These are phyloP conservation scores for Neolamprologus sp. DNA, from an alignment of 2,113 vertebrate species.

Conservation along the genomic window DNA sequence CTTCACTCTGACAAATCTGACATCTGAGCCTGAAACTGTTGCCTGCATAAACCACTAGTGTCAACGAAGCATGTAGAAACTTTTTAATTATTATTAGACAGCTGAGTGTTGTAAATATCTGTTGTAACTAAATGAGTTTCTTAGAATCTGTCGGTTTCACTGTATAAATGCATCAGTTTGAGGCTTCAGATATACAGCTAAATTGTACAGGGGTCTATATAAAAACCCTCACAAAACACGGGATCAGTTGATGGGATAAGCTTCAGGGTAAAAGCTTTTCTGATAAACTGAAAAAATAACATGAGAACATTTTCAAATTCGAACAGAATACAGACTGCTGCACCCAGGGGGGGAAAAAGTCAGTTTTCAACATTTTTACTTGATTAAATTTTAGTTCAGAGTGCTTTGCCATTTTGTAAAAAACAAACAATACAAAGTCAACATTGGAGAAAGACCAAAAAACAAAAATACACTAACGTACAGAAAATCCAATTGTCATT, in stretches of 20 bases:
- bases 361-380: not conserved
- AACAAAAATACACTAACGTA: not conserved
- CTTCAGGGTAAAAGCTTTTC: not conserved
- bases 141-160: not conserved
- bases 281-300: not conserved
- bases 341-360: not conserved
- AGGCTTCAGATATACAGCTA: not conserved
- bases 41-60: not conserved
- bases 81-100: not conserved
- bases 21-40: not conserved
- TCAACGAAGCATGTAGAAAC: not conserved
- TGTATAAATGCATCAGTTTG: not conserved
- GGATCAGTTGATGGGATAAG: not conserved
- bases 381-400: constrained; percentile 34
- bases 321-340: not conserved
- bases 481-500: not conserved
- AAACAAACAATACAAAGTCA: not conserved
- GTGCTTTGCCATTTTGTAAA: constrained; percentile 36
- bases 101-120: not conserved
- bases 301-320: not conserved
- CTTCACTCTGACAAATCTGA: not conserved
- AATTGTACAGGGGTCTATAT: not conserved
- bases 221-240: not conserved
- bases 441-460: not conserved
- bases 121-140: not conserved